These are phyloP conservation scores for Meta bourneti DNA, from an alignment of 2,888 invertebrate species.

Conservation along the genomic window DNA sequence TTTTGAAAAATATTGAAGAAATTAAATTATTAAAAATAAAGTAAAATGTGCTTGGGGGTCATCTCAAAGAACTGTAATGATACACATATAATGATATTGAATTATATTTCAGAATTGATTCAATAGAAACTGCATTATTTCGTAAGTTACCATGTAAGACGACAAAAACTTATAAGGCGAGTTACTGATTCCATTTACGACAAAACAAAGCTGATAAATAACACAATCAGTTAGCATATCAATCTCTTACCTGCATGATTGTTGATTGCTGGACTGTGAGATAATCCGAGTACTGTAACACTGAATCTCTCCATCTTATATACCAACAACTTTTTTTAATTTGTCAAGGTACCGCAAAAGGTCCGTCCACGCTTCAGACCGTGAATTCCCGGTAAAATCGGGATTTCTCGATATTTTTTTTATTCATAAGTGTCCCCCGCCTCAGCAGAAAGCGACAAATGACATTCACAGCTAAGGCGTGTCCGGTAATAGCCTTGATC, in stretches of 20 bases:
- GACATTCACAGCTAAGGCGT: constrained; percentile 39
- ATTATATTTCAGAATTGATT: too few species aligned
- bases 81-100: too few species aligned
- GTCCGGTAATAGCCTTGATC: constrained; percentile 56
- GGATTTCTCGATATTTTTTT: constrained; percentile 1
- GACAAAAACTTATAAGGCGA: not conserved
- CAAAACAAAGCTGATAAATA: not conserved
- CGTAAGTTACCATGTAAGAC: too few species aligned
- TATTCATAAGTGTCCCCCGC: not conserved
- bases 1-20: too few species aligned
- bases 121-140: too few species aligned
- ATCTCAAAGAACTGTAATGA: too few species aligned
- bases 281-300: constrained; percentile 21
- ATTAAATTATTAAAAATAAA: too few species aligned
- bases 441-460: not conserved
- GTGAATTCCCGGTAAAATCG: not conserved
- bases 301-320: not conserved
- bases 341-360: constrained; percentile 24
- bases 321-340: constrained; percentile 22
- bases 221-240: not conserved
- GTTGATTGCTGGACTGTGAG: constrained; percentile 28
- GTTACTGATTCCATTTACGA: not conserved
- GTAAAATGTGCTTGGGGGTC: too few species aligned
- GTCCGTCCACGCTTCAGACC: not conserved
- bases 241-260: constrained; percentile 56